Conservation (phyloP, 1,140 invertebrate genomes). For the Dendroctonus valens region DNA sequence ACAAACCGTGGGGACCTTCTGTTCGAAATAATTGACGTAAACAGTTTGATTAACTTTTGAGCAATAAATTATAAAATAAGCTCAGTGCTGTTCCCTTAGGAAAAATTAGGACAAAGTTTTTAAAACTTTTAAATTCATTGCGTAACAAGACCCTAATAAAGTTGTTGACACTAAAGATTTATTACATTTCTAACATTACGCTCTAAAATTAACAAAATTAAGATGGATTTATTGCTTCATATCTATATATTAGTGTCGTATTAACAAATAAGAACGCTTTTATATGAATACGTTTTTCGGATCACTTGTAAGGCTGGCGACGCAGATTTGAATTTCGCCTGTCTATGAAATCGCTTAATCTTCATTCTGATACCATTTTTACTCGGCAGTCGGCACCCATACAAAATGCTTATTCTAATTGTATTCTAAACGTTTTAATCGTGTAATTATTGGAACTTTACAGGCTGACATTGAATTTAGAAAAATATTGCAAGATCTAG, state of each 20-base stretch:
- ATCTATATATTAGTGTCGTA: constrained; percentile 14
- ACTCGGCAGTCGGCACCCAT: no score
- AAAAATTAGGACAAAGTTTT: background rate
- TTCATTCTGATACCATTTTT: background rate
- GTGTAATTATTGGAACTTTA: constrained; percentile 1
- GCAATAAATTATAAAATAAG: no score
- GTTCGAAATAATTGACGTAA: no score
- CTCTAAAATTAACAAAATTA: constrained; percentile 12
- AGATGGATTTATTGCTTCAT: constrained; percentile 19
- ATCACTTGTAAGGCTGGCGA: no score
- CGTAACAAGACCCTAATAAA: constrained; percentile 17
- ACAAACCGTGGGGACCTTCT: no score
- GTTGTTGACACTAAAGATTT: constrained; percentile 17
- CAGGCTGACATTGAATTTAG: constrained; percentile 11
- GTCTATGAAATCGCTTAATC: background rate
- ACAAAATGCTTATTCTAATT: no score
- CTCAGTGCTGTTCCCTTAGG: no score
- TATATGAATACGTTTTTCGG: no score
- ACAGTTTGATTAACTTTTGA: no score
- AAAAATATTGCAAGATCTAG: constrained; percentile 12
- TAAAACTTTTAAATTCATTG: constrained; percentile 4
- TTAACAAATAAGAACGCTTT: background rate
- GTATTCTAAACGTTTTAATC: no score
- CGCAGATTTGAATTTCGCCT: no score
- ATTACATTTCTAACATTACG: constrained; percentile 10